Evolutionary conservation across 2,797 vertebrate genomes (phyloP), one percentile per base, ranked within the genome.

Genomic region (Cyprinella venusta): DNA sequence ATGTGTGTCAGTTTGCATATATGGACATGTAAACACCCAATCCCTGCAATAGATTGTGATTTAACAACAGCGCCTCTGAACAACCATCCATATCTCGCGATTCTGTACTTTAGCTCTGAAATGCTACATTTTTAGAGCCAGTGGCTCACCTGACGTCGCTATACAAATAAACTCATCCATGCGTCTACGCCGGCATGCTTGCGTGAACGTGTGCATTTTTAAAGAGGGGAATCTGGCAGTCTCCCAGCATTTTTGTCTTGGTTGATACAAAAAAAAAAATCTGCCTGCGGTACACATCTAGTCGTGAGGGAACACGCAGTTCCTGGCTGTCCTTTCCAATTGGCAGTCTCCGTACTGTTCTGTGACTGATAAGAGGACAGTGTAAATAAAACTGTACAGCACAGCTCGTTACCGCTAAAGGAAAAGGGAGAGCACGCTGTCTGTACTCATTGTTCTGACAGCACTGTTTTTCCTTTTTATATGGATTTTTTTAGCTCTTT

Each of bases 381-480:
- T 97, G 97, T 97, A 98, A 98, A 98, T 98, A 98, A 97, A 97
- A 97, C 95, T 96, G 96, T 97, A 96, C 94, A 91, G 96, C 94
- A 91, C 92, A 93, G 93, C 94, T 93, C 91, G 94, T 95, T 95
- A 96, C 93, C 91, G 92, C 90, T 56, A 83, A 79, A 83, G 65
- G 85, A 87, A 76, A 79, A 77, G 80, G 76, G 93, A 91, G 91
- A 93, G 94, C 93, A 94, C 76, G 87, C 88, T 89, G 96, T 97
- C 96, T 97, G 97, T 94, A 97, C 97, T 95, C 95, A 97, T 97
- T 98, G 97, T 99, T 97, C 97, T 97, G 95, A 96, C 92, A 91
- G 94, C 93, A 93, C 86, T 56, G 64, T 81, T 84, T 89, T 90
- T 91, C 91, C 88, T 91, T 95, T 96, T 94, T 96, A 95, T 95